These are phyloP conservation scores for Phoeniculus purpureus DNA, from an alignment of 2,797 vertebrate genomes.

Conservation along the genomic window DNA sequence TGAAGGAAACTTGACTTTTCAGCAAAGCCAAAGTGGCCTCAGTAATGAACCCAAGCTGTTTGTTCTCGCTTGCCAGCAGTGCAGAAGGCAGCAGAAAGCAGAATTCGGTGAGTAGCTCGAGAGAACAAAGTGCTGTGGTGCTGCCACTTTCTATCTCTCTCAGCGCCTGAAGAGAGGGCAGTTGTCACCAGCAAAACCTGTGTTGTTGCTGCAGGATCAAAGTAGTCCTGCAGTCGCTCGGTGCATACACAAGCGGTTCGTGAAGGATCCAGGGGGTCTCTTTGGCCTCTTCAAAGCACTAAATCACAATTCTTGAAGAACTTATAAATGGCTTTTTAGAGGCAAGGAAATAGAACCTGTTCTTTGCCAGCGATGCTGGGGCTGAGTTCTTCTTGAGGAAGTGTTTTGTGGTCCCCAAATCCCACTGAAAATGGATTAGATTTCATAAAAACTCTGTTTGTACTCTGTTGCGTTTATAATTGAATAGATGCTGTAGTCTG, in stretches of 20 bases:
- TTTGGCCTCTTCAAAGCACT: conserved; percentile 34
- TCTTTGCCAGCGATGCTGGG: neutral
- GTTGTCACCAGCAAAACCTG: conserved; percentile 10
- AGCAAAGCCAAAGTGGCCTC: neutral
- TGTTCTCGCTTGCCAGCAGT: neutral
- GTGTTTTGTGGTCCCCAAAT: neutral
- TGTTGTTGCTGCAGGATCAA: conserved; percentile 12
- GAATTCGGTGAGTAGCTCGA: too few species aligned
- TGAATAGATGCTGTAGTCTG: neutral
- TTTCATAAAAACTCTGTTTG: neutral
- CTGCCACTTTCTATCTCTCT: neutral
- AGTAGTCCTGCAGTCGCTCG: conserved; percentile 6
- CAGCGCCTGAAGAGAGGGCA: neutral
- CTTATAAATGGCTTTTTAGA: conserved; percentile 21
- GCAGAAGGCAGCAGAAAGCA: neutral
- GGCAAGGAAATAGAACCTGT: conserved; percentile 1
- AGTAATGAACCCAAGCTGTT: neutral
- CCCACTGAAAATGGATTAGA: neutral
- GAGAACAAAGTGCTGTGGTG: neutral
- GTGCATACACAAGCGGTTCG: neutral
- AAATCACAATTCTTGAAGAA: conserved; percentile 18
- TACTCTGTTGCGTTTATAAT: too few species aligned
- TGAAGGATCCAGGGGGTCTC: neutral
- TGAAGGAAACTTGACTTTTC: neutral
- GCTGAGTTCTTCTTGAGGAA: neutral